These are phyloP conservation scores for Sphyrna mokarran DNA, from an alignment of 2,113 vertebrate species.

Conservation along the genomic window DNA sequence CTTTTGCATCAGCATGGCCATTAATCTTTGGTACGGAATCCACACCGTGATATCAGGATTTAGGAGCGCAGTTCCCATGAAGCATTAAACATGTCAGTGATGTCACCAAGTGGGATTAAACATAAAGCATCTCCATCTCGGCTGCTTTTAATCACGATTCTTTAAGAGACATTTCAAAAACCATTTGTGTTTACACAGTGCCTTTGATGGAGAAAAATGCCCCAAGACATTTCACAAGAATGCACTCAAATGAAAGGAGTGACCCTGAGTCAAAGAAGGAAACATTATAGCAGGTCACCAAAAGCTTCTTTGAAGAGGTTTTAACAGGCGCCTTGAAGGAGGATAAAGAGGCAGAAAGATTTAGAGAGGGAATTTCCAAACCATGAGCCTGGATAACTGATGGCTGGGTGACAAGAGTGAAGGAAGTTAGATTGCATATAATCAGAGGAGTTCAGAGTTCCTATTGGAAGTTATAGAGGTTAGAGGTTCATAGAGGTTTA, in stretches of 20 bases:
- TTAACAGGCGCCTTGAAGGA: not conserved
- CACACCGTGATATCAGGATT: not conserved
- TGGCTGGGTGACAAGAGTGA: not conserved
- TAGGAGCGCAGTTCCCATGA: not conserved
- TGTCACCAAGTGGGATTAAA: not conserved
- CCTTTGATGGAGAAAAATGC: too few species aligned
- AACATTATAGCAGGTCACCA: not conserved
- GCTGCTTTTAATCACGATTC: not conserved
- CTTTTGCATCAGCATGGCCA: not conserved
- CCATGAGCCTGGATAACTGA: not conserved
- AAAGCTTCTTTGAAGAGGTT: not conserved
- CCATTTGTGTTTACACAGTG: not conserved
- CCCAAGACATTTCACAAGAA: not conserved
- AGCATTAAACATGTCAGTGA: not conserved
- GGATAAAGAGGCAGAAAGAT: not conserved
- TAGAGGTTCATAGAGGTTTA: too few species aligned
- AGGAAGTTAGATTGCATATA: not conserved
- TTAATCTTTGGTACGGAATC: too few species aligned
- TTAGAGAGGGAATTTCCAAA: not conserved
- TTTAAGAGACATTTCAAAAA: not conserved
- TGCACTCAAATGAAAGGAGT: not conserved
- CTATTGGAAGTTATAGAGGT: not conserved
- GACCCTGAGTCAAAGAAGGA: not conserved
- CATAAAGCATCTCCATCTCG: not conserved
- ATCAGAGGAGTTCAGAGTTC: not conserved